Percentiles rank a stretch among this genome's conserved stretches.
Conservation (phyloP, 2,797 vertebrate species). For the Anguilla obscura region DNA sequence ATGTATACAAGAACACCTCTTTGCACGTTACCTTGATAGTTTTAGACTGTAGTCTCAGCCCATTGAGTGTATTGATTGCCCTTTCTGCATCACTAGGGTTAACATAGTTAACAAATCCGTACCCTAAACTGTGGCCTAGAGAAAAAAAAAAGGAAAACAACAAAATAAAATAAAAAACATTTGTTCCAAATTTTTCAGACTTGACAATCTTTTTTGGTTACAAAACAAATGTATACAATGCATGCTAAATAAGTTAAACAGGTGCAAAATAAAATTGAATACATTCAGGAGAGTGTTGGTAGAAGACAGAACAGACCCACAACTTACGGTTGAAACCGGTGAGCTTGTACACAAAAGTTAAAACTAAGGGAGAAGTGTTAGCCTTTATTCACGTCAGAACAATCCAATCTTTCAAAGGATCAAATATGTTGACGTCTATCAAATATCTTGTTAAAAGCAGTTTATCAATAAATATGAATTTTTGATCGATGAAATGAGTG, state of each 20-base stretch:
- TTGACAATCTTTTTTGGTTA: slow-evolving; percentile 41
- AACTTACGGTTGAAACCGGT: slow-evolving; percentile 23
- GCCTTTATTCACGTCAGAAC: not conserved
- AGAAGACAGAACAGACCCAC: slow-evolving; percentile 6
- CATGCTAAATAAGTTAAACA: slow-evolving; percentile 44
- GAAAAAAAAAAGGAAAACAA: slow-evolving; percentile 73
- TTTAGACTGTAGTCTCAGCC: slow-evolving; percentile 99
- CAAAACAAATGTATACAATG: slow-evolving; percentile 47
- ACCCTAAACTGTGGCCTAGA: slow-evolving; percentile 92
- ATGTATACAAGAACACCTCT: slow-evolving; percentile 79
- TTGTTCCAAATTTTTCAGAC: slow-evolving; percentile 64
- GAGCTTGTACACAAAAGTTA: not conserved
- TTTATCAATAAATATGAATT: not conserved
- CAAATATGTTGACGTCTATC: not conserved
- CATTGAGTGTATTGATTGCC: slow-evolving; percentile 99
- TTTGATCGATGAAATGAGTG: not conserved
- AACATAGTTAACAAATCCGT: slow-evolving; percentile 99
- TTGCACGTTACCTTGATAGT: slow-evolving; percentile 97
- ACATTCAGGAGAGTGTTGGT: slow-evolving; percentile 31
- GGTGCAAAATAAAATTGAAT: slow-evolving; percentile 32
- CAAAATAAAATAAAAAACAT: slow-evolving; percentile 77
- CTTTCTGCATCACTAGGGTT: slow-evolving; percentile 98
- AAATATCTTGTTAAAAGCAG: not conserved
- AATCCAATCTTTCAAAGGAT: not conserved
- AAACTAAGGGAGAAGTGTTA: slow-evolving; percentile 5